These are phyloP conservation scores for Aleiodes alternator DNA, from an alignment of 2,888 invertebrate genomes.

Conservation along the genomic window DNA sequence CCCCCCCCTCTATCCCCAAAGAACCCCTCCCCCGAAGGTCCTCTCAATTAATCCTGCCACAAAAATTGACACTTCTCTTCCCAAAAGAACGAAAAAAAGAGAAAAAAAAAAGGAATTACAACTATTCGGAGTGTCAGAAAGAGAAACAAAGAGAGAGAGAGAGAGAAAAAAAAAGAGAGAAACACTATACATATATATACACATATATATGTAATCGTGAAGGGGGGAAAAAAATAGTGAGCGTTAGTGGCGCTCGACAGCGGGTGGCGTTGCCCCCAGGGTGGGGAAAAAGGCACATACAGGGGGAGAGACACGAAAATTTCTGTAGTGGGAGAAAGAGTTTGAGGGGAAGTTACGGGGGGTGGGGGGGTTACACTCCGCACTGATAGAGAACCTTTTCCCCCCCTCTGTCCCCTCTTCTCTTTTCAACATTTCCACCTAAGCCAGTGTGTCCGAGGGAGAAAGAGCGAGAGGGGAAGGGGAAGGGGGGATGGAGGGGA, in stretches of 20 bases:
- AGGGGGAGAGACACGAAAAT: conserved; percentile 22
- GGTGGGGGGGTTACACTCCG: not conserved
- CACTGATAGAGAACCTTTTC: not conserved
- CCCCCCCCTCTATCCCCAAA: not conserved
- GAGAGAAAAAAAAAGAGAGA: not conserved
- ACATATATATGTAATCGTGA: not conserved
- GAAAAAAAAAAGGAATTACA: conserved; percentile 27
- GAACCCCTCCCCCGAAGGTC: no score
- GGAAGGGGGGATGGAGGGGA: conserved; percentile 10
- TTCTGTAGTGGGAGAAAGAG: conserved; percentile 45
- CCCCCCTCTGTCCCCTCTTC: not conserved
- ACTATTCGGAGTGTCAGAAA: no score
- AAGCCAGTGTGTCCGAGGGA: not conserved
- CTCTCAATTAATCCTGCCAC: no score
- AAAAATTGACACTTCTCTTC: no score
- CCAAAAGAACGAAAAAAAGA: not conserved
- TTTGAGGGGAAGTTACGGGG: conserved; percentile 30
- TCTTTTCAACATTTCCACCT: not conserved
- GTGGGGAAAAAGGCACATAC: conserved; percentile 5
- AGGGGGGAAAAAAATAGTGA: not conserved
- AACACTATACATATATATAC: no score
- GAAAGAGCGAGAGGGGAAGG: not conserved
- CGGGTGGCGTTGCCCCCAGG: not conserved
- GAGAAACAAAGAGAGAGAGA: no score
- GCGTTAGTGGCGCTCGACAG: no score